phyloP scores from a whole-genome alignment of 1,140 invertebrate genomes.

The Nylanderia fulva region DNA sequence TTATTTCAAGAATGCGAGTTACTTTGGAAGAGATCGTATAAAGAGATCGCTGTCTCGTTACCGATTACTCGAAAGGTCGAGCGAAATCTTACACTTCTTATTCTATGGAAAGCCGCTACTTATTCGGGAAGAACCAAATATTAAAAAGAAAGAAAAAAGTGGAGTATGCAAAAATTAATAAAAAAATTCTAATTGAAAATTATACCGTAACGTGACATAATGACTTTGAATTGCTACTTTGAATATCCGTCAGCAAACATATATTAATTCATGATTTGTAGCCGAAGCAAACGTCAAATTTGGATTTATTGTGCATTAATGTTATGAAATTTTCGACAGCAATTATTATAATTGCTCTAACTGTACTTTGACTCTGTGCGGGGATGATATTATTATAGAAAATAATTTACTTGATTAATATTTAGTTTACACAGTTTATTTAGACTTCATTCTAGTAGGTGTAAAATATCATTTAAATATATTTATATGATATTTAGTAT shows the following conservation, averaged over 20 bases:
- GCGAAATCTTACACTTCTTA: conserved; percentile 1
- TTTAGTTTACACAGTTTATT: conserved; percentile 9
- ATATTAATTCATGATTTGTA: conserved; percentile 24
- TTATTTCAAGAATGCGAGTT: conserved; percentile 65
- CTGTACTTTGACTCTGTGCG: conserved; percentile 16
- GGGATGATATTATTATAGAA: conserved; percentile 30
- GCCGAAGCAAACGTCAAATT: background rate
- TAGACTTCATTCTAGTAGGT: conserved; percentile 10
- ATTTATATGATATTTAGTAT: conserved; percentile 27
- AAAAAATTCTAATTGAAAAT: background rate
- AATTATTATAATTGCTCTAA: conserved; percentile 44
- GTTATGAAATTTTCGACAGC: conserved; percentile 40
- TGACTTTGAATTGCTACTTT: conserved; percentile 21
- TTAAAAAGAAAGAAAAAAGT: background rate
- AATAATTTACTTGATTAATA: conserved; percentile 48
- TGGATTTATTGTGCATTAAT: conserved; percentile 16
- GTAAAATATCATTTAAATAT: conserved; percentile 27
- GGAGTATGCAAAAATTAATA: background rate
- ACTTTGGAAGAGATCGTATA: conserved; percentile 38
- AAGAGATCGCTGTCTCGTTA: conserved; percentile 53
- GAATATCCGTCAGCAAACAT: background rate
- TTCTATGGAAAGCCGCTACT: background rate
- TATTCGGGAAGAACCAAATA: background rate
- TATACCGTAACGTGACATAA: background rate
- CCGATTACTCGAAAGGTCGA: conserved; percentile 28